phyloP scores from a whole-genome alignment of 2,113 vertebrate species.

The Oryzias celebensis region DNA sequence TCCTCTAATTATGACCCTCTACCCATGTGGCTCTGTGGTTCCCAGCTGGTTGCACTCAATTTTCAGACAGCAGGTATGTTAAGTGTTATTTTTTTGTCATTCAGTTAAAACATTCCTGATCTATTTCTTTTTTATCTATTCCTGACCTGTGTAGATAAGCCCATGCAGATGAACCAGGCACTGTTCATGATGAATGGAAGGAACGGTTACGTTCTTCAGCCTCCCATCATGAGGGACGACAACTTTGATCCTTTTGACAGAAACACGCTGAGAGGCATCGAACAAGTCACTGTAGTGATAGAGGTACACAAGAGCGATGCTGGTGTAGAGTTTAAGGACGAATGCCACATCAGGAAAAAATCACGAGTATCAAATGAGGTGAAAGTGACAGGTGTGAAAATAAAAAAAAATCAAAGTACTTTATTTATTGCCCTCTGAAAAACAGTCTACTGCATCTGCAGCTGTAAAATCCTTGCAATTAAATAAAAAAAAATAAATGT shows the following conservation, averaged over 20 bases:
- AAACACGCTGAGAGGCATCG: conserved; percentile 82
- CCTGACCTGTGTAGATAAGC: conserved; percentile 83
- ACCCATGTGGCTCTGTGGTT: conserved; percentile 98
- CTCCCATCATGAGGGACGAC: conserved; percentile 90
- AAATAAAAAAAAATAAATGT: no score
- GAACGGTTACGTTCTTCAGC: conserved; percentile 94
- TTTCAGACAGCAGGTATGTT: conserved; percentile 94
- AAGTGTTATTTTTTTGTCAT: neutral
- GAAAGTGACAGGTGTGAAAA: neutral
- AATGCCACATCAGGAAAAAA: neutral
- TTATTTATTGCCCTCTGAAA: no score
- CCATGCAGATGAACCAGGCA: conserved; percentile 99
- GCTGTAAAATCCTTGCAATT: no score
- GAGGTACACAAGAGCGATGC: conserved; percentile 69
- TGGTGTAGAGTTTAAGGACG: neutral
- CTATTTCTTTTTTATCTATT: neutral
- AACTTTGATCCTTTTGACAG: conserved; percentile 95
- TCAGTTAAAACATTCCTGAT: no score
- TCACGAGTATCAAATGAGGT: neutral
- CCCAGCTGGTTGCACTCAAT: conserved; percentile 96
- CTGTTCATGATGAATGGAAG: conserved; percentile 91
- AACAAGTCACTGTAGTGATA: conserved; percentile 83
- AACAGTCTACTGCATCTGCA: no score
- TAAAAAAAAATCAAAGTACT: neutral
- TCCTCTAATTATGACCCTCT: conserved; percentile 98